Evolutionary conservation across 1,140 invertebrate genomes (phyloP).

Genomic region (Eriocheir sinensis): DNA sequence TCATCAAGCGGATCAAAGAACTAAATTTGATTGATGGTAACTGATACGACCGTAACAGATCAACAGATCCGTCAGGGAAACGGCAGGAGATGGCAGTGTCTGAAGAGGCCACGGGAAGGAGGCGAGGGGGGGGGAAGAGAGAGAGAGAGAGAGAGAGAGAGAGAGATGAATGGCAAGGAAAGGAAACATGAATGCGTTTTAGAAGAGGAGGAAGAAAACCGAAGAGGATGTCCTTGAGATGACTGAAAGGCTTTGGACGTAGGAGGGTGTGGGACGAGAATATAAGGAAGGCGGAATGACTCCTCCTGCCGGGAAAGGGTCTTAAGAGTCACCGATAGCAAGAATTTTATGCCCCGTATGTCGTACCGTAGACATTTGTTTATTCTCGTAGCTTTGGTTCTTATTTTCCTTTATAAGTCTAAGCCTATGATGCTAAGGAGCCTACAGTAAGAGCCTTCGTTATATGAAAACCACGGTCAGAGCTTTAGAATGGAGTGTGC

Average conservation of each 20-base stretch:
- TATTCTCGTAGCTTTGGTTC: no score
- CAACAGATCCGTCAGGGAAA: not conserved
- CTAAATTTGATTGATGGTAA: conserved; percentile 30
- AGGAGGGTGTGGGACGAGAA: not conserved
- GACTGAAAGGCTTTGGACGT: not conserved
- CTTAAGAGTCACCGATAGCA: no score
- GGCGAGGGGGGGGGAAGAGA: not conserved
- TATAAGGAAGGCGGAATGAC: not conserved
- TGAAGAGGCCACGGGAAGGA: not conserved
- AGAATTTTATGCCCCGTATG: not conserved
- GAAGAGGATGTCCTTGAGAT: not conserved
- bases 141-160: conserved; percentile 7
- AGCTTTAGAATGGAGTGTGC: no score
- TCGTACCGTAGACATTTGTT: no score
- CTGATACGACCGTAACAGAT: conserved; percentile 9
- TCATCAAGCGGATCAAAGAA: conserved; percentile 41
- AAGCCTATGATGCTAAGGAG: no score
- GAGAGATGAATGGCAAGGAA: not conserved
- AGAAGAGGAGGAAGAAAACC: conserved; percentile 11
- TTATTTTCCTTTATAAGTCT: no score
- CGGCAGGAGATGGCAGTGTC: not conserved
- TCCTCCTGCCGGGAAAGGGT: not conserved
- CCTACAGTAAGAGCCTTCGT: no score
- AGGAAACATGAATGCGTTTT: not conserved
- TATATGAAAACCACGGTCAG: no score